A percentile compares a stretch with the other conserved stretches of the same genome.
These are phyloP conservation scores for Lasioglossum villosulum DNA, from an alignment of 2,888 invertebrate genomes.

Conservation along the genomic window DNA sequence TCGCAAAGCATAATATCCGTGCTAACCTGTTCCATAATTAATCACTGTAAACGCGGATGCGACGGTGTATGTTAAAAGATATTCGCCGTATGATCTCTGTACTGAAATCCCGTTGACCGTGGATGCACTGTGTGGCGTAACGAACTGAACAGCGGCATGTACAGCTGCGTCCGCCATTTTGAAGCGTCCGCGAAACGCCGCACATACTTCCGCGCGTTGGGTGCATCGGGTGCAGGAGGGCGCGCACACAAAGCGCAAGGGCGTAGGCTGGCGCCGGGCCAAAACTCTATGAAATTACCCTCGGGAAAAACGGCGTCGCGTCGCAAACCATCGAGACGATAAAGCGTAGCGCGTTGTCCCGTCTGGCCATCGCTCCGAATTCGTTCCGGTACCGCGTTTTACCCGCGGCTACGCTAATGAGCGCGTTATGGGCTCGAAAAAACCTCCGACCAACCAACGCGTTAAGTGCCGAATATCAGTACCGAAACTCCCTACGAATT, in stretches of 20 bases:
- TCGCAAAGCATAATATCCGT: not conserved
- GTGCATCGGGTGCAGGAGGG: slow-evolving; percentile 42
- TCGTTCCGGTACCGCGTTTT: not conserved
- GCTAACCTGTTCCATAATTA: not conserved
- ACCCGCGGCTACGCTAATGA: not conserved
- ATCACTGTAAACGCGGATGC: not conserved
- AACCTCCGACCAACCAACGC: not conserved
- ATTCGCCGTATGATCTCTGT: not conserved
- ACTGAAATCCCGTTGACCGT: not conserved
- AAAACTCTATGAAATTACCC: slow-evolving; percentile 53
- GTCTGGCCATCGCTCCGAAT: not conserved
- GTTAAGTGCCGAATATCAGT: not conserved
- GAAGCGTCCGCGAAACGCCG: slow-evolving; percentile 59
- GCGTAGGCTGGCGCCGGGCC: slow-evolving; percentile 39
- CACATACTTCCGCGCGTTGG: slow-evolving; percentile 44
- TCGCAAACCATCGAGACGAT: not conserved
- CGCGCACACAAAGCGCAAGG: not conserved
- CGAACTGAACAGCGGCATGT: slow-evolving; percentile 19
- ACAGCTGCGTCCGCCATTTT: slow-evolving; percentile 66
- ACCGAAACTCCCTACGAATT: not conserved
- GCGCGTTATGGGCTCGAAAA: slow-evolving; percentile 1
- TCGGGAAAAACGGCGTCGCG: slow-evolving; percentile 7
- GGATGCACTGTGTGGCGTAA: not conserved
- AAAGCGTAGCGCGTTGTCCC: not conserved
- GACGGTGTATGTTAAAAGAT: not conserved